Evolutionary conservation across 92 coral and sea anemone genomes (phyloP).

Genomic region (Actinernus sp.): DNA sequence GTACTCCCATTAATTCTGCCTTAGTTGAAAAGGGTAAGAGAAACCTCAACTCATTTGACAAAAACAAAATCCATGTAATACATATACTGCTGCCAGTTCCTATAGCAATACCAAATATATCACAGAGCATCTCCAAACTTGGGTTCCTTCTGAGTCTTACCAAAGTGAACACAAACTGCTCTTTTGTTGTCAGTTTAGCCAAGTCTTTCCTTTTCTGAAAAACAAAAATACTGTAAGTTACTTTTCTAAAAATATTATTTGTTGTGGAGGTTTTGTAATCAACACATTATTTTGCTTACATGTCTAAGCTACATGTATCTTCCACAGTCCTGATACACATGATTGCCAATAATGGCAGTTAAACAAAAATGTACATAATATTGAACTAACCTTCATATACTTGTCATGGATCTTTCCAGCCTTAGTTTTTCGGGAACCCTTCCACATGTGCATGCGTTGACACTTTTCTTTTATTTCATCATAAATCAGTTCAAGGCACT

Average conservation of each 20-base stretch:
- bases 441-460: slow-evolving; percentile 40
- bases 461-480: slow-evolving; percentile 26
- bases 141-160: slow-evolving; percentile 66
- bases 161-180: slow-evolving; percentile 71
- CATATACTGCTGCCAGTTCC: slow-evolving; percentile 56
- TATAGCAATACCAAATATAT: slow-evolving; percentile 55
- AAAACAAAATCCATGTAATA: slow-evolving; percentile 73
- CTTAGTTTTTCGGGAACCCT: slow-evolving; percentile 31
- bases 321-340: no score
- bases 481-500: slow-evolving; percentile 38
- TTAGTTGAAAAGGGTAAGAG: slow-evolving; percentile 68
- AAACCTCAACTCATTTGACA: slow-evolving; percentile 63
- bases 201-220: slow-evolving; percentile 53
- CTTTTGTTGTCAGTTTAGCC: slow-evolving; percentile 57
- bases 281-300: no score
- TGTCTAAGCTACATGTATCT: no score
- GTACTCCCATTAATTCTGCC: slow-evolving; percentile 52
- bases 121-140: slow-evolving; percentile 75
- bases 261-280: no score
- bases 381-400: slow-evolving; percentile 22
- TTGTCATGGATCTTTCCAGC: slow-evolving; percentile 29
- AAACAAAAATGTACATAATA: no score
- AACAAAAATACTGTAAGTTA: slow-evolving; percentile 39
- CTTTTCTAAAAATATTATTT: slow-evolving; percentile 2
- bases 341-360: no score